Evolutionary conservation across 2,888 invertebrate genomes (phyloP), one percentile per base, ranked within the genome.

Genomic region (Odontothrips loti): DNA sequence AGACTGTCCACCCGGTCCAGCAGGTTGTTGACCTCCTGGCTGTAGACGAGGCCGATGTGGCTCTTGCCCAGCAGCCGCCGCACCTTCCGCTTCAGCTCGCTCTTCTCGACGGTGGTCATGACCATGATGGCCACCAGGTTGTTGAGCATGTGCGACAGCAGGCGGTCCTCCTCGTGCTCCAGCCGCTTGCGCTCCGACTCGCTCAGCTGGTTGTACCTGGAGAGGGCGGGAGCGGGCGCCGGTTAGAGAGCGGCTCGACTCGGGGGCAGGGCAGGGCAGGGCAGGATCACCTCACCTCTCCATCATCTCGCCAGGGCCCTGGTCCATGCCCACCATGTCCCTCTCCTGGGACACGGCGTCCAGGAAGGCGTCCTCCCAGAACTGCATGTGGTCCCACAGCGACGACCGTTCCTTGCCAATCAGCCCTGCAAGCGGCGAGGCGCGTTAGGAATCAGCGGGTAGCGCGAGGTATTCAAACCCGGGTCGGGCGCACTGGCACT

Each of bases 301-400:
- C 96, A 99, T 98, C 98, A 99, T 98, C 89, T 98, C 98, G 81
- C 95, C 93, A 58, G 98, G 97, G 29, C 98, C 98, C 90, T 99
- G 99, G 89, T 99, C 99, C 98, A 99, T 98, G 81, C 99, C 98
- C 84, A 99, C 96, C 92, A 99, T 96, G 86, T 99, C 99, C 34
- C 99, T 90, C 87, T 99, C 99, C 87, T 99, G 99, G 34, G 92
- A 91, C 1, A 99, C 99, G 0, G 99, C 98, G 88, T 99, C 99
- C 81, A 99, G 89, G 87, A 99, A 99, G 0, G 97, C 95, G 87
- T 99, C 99, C 87, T 99, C 99, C 99, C 99, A 99, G 88, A 99
- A 99, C 86, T 97, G 97, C 95, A 97, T 96, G 90, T 99, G 97
- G 88, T 99, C 98, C 99, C 99, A 99, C 48, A 99, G 88, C 81